phyloP scores from a whole-genome alignment of 2,113 vertebrate species.

The Chelonoidis abingdonii region DNA sequence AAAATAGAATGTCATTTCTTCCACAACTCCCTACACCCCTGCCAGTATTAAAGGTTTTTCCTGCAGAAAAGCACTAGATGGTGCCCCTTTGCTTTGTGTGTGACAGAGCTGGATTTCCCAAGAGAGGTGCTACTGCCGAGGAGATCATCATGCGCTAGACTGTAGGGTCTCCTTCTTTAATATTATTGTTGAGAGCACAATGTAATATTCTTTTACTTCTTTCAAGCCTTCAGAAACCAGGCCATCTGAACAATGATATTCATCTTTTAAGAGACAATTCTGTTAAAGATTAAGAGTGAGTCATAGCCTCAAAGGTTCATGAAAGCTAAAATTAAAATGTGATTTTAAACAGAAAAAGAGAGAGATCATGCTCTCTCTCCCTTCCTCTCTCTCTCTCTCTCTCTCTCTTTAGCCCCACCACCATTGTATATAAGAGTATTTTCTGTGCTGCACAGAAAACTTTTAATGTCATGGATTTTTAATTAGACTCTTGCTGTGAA shows the following conservation, averaged over 20 bases:
- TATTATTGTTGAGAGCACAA: not conserved
- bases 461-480: constrained; percentile 30
- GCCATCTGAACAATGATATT: not conserved
- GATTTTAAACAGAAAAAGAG: not conserved
- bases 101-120: constrained; percentile 67
- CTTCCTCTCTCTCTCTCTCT: not conserved
- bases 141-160: constrained; percentile 57
- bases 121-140: constrained; percentile 63
- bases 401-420: not conserved
- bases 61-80: constrained; percentile 93
- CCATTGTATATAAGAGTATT: not conserved
- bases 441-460: constrained; percentile 35
- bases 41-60: constrained; percentile 77
- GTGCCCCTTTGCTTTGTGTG: constrained; percentile 90
- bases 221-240: not conserved
- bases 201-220: not conserved
- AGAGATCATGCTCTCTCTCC: not conserved
- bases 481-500: constrained; percentile 37
- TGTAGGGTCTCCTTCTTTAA: constrained; percentile 19
- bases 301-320: not conserved
- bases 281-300: constrained; percentile 17
- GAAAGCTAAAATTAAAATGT: constrained; percentile 9
- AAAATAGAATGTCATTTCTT: constrained; percentile 58
- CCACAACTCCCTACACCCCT: not conserved
- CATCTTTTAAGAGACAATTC: not conserved